Evolutionary conservation across 2,797 vertebrate species (phyloP).

Genomic region (Tamandua tetradactyla): DNA sequence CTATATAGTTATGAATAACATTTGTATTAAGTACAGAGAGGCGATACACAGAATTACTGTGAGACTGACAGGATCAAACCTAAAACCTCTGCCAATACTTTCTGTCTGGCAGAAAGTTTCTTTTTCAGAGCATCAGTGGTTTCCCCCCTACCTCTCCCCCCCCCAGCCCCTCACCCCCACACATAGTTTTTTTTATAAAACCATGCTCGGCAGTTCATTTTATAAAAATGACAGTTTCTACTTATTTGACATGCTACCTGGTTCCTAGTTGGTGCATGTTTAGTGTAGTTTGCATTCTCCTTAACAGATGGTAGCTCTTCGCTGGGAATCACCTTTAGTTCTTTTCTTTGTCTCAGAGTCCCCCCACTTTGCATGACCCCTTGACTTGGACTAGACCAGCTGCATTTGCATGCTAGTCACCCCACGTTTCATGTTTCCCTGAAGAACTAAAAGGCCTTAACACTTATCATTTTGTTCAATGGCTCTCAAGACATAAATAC

Average conservation of each 20-base stretch:
- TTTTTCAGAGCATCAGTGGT: conserved; percentile 35
- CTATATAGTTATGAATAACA: conserved; percentile 75
- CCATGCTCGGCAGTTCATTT: conserved; percentile 61
- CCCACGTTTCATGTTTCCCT: background rate
- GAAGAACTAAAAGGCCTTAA: background rate
- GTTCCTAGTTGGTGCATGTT: no score
- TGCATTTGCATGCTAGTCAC: background rate
- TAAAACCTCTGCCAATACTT: conserved; percentile 73
- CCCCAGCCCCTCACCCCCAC: background rate
- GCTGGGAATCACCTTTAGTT: background rate
- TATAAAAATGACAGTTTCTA: conserved; percentile 65
- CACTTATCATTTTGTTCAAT: background rate
- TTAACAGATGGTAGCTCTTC: background rate
- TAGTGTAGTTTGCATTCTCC: background rate
- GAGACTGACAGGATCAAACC: conserved; percentile 63
- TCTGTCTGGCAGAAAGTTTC: conserved; percentile 70
- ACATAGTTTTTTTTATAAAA: conserved; percentile 76
- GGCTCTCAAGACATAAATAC: background rate
- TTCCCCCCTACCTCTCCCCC: background rate
- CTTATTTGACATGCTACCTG: background rate
- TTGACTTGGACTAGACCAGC: background rate
- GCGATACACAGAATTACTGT: conserved; percentile 47
- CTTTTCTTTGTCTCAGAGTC: background rate
- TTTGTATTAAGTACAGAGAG: conserved; percentile 71
- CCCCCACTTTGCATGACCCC: background rate